phyloP scores from a whole-genome alignment of 2,888 invertebrate genomes.

The Drosophila tanythrix region DNA sequence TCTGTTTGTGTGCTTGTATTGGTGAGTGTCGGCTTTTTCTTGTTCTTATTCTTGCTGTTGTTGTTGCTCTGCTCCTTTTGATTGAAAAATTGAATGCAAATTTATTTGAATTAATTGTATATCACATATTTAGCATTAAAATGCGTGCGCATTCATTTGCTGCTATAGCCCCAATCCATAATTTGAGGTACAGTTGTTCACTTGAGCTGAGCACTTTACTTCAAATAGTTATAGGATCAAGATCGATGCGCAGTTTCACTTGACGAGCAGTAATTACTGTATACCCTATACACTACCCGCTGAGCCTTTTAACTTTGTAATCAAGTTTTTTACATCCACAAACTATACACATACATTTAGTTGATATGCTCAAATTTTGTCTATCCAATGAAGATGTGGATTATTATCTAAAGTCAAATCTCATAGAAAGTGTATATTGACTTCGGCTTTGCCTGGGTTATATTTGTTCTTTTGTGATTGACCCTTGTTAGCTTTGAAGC shows the following conservation, averaged over 20 bases:
- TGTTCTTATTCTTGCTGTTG: conserved; percentile 2
- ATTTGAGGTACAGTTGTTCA: conserved; percentile 43
- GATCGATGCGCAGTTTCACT: not conserved
- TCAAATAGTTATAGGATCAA: conserved; percentile 6
- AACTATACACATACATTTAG: not conserved
- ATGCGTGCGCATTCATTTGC: conserved; percentile 56
- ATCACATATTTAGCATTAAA: conserved; percentile 71
- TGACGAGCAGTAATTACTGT: not conserved
- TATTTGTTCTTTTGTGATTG: not conserved
- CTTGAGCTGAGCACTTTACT: conserved; percentile 13
- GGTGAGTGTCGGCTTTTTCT: conserved; percentile 31
- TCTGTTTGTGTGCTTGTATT: not conserved
- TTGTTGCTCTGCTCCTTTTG: conserved; percentile 49
- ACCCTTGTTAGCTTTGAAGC: not conserved
- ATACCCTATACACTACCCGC: not conserved
- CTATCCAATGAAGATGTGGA: not conserved
- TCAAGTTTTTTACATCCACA: too few relatives aligned
- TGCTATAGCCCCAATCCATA: conserved; percentile 49
- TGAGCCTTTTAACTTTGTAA: not conserved
- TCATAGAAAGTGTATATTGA: not conserved
- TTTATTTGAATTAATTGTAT: conserved; percentile 68
- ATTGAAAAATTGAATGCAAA: conserved; percentile 74
- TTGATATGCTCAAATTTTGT: not conserved
- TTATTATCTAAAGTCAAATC: not conserved
- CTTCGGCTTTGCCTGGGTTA: not conserved